These are phyloP conservation scores for Labia minor DNA, from an alignment of 2,888 invertebrate genomes.

Conservation along the genomic window DNA sequence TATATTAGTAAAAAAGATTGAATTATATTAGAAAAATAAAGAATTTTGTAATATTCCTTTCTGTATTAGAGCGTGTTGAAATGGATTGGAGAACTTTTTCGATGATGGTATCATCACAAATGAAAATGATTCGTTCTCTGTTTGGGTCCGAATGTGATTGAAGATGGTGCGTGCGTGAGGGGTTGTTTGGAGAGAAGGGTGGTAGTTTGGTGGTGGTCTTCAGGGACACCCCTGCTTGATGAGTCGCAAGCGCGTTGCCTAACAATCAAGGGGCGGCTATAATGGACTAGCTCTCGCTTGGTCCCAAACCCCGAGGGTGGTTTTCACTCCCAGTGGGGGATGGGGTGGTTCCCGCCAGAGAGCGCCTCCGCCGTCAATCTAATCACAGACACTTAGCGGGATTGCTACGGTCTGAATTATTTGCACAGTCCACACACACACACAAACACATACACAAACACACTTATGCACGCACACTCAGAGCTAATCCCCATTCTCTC, in stretches of 20 bases:
- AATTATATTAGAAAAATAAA: no score
- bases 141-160: background rate
- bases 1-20: no score
- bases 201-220: background rate
- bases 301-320: background rate
- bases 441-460: background rate
- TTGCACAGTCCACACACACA: slow-evolving; percentile 13
- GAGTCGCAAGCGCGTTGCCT: slow-evolving; percentile 13
- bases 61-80: no score
- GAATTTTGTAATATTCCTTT: no score
- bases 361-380: slow-evolving; percentile 22
- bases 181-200: background rate
- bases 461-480: background rate
- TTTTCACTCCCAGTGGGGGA: background rate
- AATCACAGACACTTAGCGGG: slow-evolving; percentile 26
- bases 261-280: slow-evolving; percentile 15
- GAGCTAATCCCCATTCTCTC: no score
- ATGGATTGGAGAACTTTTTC: no score
- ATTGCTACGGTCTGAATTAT: slow-evolving; percentile 25
- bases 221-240: background rate
- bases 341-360: background rate
- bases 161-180: background rate
- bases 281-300: background rate
- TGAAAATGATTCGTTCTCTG: background rate
- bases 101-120: background rate